Conservation (phyloP, 64 coral and sea anemone genomes). For the Actinia equina region DNA sequence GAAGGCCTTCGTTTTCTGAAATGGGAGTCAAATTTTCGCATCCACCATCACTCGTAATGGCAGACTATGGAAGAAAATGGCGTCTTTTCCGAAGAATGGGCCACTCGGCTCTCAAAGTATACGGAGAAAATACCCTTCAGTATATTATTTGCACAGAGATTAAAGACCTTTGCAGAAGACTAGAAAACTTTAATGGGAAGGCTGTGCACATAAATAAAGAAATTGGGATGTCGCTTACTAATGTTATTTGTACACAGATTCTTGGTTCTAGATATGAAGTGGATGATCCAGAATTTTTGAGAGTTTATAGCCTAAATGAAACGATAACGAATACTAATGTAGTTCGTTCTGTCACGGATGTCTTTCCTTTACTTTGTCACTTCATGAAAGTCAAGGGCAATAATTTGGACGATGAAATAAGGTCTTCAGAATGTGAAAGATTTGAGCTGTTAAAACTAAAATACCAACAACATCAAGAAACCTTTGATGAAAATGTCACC, state of each 20-base stretch:
- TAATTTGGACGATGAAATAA: not conserved
- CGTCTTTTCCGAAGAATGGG: constrained; percentile 8
- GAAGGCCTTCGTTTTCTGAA: not conserved
- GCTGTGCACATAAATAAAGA: constrained; percentile 26
- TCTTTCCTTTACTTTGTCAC: constrained; percentile 41
- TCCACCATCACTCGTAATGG: not conserved
- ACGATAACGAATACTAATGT: constrained; percentile 1
- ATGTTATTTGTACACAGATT: constrained; percentile 49
- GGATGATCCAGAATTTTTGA: constrained; percentile 48
- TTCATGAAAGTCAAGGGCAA: constrained; percentile 14
- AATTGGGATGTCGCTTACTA: constrained; percentile 36
- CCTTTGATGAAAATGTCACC: constrained; percentile 5
- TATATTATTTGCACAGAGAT: constrained; percentile 19
- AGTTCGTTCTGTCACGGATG: constrained; percentile 16
- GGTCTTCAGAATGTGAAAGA: constrained; percentile 15
- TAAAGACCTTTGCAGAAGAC: constrained; percentile 12
- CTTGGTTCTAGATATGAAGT: constrained; percentile 37
- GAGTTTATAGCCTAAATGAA: not conserved
- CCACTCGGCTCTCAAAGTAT: constrained; percentile 24
- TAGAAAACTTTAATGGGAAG: not conserved
- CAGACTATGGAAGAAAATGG: constrained; percentile 32
- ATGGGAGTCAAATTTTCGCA: not conserved
- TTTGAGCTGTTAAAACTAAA: constrained; percentile 29
- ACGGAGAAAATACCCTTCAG: constrained; percentile 16
- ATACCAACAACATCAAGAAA: constrained; percentile 31